Percentiles rank a stretch among this genome's conserved stretches.
phyloP scores from a whole-genome alignment of 2,888 invertebrate genomes.

The Pyralis farinalis region DNA sequence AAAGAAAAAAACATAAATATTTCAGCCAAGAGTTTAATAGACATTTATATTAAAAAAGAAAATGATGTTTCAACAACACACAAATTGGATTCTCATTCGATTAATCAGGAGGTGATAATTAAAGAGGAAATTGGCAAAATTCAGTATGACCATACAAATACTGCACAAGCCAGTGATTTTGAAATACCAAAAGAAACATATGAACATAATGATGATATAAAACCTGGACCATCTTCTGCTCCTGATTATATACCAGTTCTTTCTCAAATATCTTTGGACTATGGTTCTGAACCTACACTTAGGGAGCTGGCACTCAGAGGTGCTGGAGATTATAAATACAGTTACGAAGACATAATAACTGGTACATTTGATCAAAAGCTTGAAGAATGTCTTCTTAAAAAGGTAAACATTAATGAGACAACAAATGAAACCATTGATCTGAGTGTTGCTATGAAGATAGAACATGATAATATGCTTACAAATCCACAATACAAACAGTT shows the following conservation, averaged over 20 bases:
- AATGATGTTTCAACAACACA: too few species aligned
- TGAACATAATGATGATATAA: not conserved
- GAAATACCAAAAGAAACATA: too few species aligned
- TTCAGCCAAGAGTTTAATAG: constrained; percentile 20
- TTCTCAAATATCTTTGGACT: constrained; percentile 8
- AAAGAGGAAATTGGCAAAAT: not conserved
- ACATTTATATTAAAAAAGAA: too few species aligned
- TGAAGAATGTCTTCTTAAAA: constrained; percentile 49
- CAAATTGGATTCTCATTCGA: too few species aligned
- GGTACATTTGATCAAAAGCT: constrained; percentile 84
- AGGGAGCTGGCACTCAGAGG: constrained; percentile 31
- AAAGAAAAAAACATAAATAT: constrained; percentile 36
- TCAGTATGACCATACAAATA: not conserved
- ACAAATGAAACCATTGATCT: constrained; percentile 37
- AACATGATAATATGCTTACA: constrained; percentile 56
- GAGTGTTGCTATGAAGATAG: constrained; percentile 64
- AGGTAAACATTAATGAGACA: constrained; percentile 32
- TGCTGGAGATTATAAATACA: constrained; percentile 57
- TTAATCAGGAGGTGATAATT: too few species aligned
- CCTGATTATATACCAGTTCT: constrained; percentile 16
- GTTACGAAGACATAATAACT: constrained; percentile 83
- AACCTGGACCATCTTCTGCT: constrained; percentile 6
- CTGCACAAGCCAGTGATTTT: too few species aligned
- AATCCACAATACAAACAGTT: constrained; percentile 72
- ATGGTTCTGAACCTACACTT: constrained; percentile 17